Percentiles rank a stretch among this genome's conserved stretches.
Conservation (phyloP, 2,797 vertebrate species). For the Coendou prehensilis region DNA sequence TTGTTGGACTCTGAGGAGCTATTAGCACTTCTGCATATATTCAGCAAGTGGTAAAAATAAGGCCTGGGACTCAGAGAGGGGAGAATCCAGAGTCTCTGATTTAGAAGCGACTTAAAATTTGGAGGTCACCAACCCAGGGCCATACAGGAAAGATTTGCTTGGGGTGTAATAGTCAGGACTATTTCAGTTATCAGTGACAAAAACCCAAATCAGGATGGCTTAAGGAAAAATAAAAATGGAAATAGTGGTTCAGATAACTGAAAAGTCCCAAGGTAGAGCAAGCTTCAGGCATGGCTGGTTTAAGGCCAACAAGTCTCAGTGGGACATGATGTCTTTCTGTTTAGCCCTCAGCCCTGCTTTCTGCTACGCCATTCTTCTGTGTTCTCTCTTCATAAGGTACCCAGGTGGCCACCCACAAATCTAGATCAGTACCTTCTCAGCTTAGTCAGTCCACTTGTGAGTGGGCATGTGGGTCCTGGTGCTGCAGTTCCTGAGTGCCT, state of each 20-base stretch:
- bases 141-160: background rate
- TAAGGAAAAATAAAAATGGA: no score
- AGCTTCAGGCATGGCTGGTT: background rate
- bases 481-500: background rate
- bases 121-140: background rate
- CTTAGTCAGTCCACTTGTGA: no score
- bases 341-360: accelerated
- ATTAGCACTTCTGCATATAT: background rate
- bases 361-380: background rate
- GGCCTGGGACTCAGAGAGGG: background rate
- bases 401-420: background rate
- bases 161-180: background rate
- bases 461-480: accelerated
- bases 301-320: background rate
- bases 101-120: background rate
- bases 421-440: no score
- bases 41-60: background rate
- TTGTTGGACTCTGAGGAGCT: background rate
- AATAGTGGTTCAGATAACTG: background rate
- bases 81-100: accelerated
- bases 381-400: accelerated
- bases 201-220: background rate
- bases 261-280: accelerated
- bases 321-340: accelerated
- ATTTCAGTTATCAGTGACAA: background rate